Evolutionary conservation across 2,113 vertebrate species (phyloP), one percentile per base, ranked within the genome.

Genomic region (Eptatretus burgeri): DNA sequence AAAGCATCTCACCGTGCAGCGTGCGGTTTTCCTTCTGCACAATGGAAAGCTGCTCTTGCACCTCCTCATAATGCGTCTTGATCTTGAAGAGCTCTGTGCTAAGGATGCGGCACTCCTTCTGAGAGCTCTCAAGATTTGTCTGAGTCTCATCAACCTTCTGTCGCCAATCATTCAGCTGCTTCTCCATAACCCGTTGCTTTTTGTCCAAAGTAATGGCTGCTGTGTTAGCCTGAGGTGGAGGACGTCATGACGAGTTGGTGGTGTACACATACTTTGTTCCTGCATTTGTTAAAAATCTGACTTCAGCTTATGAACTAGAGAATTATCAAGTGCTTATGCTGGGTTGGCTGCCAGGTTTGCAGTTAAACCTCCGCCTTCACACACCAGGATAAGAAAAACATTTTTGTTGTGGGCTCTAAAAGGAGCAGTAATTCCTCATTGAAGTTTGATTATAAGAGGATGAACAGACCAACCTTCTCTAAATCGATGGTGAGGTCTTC

Each of bases 131-230:
- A 68, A 80, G 73, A 69, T 80, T 77, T 0, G 60, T 60, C 67
- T 77, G 68, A 69, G 79, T 72, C 64, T 80, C 78, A 67, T 80
- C 79, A 10, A 76, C 76, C 70, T 77, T 79, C 70, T 76, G 76
- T 67, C 66, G 74, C 77, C 77, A 79, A 71, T 80, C 79, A 1
- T 68, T 71, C 12, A 78, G 74, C 70, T 80, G 78, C 71, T 79
- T 80, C 68, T 80, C 78, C 70, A 80, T 69, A 65, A 78, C 63
- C 13, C 74, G 72, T 67, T 80, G 79, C 72, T 78, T 80, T 72
- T 80, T 80, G 49, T 80, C 79, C 67, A 80, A 71, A 13, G 74
- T 66, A 51, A 63, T 73, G 63, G 52, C 75, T 66, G 67, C 62
- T 67, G 71, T 64, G 53, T 68, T 74, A 51, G 75, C 75, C 77